phyloP scores from a whole-genome alignment of 2,113 vertebrate species.

The Oostethus manadensis region DNA sequence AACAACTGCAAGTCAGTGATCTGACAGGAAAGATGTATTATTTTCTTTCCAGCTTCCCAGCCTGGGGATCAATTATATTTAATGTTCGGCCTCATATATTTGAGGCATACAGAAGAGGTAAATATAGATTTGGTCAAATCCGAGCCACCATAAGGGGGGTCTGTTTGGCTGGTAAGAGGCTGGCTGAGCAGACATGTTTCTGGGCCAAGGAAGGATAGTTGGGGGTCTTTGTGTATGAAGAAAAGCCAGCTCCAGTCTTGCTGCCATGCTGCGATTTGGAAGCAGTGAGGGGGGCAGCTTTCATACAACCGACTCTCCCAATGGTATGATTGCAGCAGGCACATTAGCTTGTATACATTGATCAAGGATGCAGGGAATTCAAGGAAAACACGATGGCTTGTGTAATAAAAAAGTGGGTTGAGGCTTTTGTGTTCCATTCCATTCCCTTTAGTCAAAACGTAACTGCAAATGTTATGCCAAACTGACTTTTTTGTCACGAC shows the following conservation, averaged over 20 bases:
- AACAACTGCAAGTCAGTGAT: slow-evolving; percentile 4
- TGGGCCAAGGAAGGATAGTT: slow-evolving; percentile 26
- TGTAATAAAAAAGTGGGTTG: too few relatives aligned
- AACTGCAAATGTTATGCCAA: too few relatives aligned
- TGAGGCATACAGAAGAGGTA: slow-evolving; percentile 1
- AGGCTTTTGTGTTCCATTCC: too few relatives aligned
- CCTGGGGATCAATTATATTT: slow-evolving; percentile 37
- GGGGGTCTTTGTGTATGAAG: slow-evolving; percentile 45
- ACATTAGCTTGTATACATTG: neutral
- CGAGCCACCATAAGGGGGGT: slow-evolving; percentile 17
- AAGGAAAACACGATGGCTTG: too few relatives aligned
- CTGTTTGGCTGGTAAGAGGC: slow-evolving; percentile 22
- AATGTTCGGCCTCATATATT: slow-evolving; percentile 31
- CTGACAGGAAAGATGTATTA: slow-evolving; percentile 21
- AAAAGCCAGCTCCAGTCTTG: slow-evolving; percentile 43
- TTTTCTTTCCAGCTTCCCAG: slow-evolving; percentile 4
- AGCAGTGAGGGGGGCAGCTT: slow-evolving; percentile 34
- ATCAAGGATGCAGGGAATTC: too few relatives aligned
- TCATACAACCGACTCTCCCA: slow-evolving; percentile 47
- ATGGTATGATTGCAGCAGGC: slow-evolving; percentile 20
- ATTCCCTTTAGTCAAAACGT: too few relatives aligned
- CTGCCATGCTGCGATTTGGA: slow-evolving; percentile 53
- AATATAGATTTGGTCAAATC: slow-evolving; percentile 11
- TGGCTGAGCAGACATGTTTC: slow-evolving; percentile 37
- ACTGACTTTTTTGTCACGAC: too few relatives aligned